Conservation (phyloP, 1,140 invertebrate genomes). For the Pissodes strobi region DNA sequence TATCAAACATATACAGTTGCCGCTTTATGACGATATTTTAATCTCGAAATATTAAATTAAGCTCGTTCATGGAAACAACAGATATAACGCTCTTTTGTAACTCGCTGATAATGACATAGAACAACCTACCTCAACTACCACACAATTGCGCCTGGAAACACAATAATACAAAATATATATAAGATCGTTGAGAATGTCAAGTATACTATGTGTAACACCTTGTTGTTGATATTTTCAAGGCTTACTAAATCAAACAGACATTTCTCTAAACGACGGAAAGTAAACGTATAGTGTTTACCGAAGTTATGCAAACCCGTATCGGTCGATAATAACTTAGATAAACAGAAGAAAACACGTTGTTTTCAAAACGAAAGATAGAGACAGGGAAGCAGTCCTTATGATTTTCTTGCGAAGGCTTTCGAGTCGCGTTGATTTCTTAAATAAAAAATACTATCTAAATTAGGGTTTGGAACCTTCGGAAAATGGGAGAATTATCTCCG, state of each 20-base stretch:
- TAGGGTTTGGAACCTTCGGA: no score
- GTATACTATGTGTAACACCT: conserved; percentile 10
- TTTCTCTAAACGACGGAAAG: conserved; percentile 12
- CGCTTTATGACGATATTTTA: conserved; percentile 3
- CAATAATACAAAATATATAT: no score
- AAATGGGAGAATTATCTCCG: no score
- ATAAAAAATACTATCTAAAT: no score
- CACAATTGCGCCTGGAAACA: no score
- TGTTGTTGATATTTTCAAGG: conserved; percentile 8
- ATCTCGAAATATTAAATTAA: conserved; percentile 2
- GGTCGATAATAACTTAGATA: conserved; percentile 3
- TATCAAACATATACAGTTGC: conserved; percentile 4
- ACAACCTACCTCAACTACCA: no score
- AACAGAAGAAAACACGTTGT: conserved; percentile 9
- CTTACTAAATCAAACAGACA: conserved; percentile 15
- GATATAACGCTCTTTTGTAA: no score
- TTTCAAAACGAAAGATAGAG: no score
- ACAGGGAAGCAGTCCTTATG: no score
- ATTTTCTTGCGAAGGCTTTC: no score
- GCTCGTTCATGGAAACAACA: not conserved
- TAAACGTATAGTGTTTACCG: conserved; percentile 1
- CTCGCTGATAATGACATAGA: no score
- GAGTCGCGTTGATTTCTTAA: no score
- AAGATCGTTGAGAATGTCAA: not conserved
- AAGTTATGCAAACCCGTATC: conserved; percentile 20